Evolutionary conservation across 2,113 vertebrate genomes (phyloP).

Genomic region (Drymodes brunneopygia): DNA sequence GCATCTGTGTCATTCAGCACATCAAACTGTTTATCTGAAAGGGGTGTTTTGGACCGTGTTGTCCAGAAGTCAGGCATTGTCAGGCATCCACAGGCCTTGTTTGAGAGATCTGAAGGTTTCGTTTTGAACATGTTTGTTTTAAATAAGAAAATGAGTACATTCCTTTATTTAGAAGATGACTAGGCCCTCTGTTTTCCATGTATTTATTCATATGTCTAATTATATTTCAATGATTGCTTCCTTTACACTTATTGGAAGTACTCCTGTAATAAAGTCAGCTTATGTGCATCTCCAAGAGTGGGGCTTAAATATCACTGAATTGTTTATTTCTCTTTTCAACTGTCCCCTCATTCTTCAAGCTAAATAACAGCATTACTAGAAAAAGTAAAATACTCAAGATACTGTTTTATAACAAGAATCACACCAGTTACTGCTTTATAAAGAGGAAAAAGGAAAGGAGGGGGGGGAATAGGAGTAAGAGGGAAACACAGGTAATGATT

Average conservation of each 20-base stretch:
- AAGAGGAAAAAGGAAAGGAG: neutral
- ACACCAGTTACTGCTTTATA: neutral
- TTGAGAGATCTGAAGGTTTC: neutral
- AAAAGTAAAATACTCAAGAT: neutral
- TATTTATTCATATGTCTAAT: neutral
- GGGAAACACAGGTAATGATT: neutral
- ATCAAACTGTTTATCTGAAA: neutral
- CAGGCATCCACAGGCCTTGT: neutral
- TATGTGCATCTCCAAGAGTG: neutral
- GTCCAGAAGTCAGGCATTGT: neutral
- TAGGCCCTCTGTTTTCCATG: neutral
- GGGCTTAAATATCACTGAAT: neutral
- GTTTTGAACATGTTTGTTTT: neutral
- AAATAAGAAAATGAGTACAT: neutral
- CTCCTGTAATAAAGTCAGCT: neutral
- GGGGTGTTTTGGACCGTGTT: neutral
- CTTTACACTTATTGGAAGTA: neutral
- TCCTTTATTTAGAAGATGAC: neutral
- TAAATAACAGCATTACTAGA: neutral
- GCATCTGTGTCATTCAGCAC: accelerated
- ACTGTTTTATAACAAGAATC: neutral
- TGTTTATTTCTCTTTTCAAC: neutral
- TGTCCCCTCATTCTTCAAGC: neutral
- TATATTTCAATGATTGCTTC: neutral
- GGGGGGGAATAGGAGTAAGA: neutral